Percentiles rank a stretch among this genome's conserved stretches.
These are phyloP conservation scores for Petrosia ficiformis DNA, from an alignment of 37 sponge, comb jelly and placozoan genomes.

Conservation along the genomic window DNA sequence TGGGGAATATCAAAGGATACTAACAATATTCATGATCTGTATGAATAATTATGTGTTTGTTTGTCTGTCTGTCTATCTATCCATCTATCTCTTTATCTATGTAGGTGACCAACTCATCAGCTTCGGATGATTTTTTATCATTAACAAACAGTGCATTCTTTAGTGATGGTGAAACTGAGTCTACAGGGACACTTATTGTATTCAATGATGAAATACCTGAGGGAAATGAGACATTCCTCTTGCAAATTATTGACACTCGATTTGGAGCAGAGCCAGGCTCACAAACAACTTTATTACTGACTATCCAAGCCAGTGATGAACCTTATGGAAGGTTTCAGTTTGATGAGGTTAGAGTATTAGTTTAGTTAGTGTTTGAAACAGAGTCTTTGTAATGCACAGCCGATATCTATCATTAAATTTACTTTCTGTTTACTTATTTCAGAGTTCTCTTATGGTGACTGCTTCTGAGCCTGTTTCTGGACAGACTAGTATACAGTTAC, in stretches of 20 bases:
- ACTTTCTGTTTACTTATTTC: background rate
- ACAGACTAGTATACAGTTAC: conserved; percentile 2
- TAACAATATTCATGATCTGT: background rate
- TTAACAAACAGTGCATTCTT: conserved; percentile 19
- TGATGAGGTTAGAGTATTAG: conserved; percentile 11
- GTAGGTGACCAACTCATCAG: background rate
- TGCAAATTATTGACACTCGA: conserved; percentile 35
- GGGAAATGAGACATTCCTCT: conserved; percentile 67
- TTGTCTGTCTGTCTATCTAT: background rate
- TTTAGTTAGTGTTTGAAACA: background rate
- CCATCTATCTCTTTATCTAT: background rate
- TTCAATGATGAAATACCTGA: conserved; percentile 64
- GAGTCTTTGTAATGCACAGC: background rate
- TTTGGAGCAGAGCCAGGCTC: conserved; percentile 59
- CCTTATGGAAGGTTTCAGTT: conserved; percentile 75
- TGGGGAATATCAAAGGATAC: background rate
- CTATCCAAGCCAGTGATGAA: conserved; percentile 63
- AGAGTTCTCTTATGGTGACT: conserved; percentile 23
- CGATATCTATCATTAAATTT: background rate
- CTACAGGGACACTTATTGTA: conserved; percentile 27
- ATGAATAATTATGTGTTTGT: background rate
- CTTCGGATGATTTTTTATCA: conserved; percentile 17
- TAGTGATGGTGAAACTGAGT: conserved; percentile 31
- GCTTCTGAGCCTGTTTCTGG: conserved; percentile 29
- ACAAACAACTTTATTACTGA: conserved; percentile 15